Percentiles rank a stretch among this genome's conserved stretches.
Evolutionary conservation across 1,140 invertebrate species (phyloP).

Genomic region (Varroa destructor): DNA sequence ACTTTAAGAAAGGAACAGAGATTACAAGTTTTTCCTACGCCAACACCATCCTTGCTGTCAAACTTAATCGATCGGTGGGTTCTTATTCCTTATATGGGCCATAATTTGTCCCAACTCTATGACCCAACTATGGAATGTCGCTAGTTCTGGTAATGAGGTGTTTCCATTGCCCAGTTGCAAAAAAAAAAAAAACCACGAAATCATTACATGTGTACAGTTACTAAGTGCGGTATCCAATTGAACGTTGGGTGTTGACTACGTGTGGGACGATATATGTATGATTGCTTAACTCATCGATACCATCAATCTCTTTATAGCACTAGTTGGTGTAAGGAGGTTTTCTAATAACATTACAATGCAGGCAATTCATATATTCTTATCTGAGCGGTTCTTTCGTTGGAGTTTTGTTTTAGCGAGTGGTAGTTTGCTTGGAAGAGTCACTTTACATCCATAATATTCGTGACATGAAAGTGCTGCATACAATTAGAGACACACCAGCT

Average conservation of each 20-base stretch:
- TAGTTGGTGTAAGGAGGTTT: too few relatives aligned
- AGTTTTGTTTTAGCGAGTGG: slow-evolving; percentile 57
- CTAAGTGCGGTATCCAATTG: too few relatives aligned
- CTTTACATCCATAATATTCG: slow-evolving; percentile 96
- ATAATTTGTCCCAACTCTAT: too few relatives aligned
- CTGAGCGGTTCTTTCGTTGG: slow-evolving; percentile 27
- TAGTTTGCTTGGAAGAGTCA: slow-evolving; percentile 93
- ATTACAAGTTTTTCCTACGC: slow-evolving; percentile 97
- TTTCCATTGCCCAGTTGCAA: too few relatives aligned
- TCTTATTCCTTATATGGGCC: neutral
- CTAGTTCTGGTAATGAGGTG: too few relatives aligned
- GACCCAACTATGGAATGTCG: too few relatives aligned
- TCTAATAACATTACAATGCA: neutral
- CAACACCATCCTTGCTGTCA: slow-evolving; percentile 89
- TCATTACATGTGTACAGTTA: neutral
- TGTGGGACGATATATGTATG: too few relatives aligned
- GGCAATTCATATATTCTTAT: neutral
- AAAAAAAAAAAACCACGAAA: slow-evolving; percentile 28
- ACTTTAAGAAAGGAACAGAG: slow-evolving; percentile 95
- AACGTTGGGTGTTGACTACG: too few relatives aligned
- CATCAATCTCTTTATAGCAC: too few relatives aligned
- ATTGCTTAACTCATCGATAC: too few relatives aligned
- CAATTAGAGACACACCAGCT: slow-evolving; percentile 89
- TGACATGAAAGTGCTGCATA: slow-evolving; percentile 97
- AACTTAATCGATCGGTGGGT: slow-evolving; percentile 84